Conservation (phyloP, 2,113 vertebrate species). For the Muscicapa adusta region DNA sequence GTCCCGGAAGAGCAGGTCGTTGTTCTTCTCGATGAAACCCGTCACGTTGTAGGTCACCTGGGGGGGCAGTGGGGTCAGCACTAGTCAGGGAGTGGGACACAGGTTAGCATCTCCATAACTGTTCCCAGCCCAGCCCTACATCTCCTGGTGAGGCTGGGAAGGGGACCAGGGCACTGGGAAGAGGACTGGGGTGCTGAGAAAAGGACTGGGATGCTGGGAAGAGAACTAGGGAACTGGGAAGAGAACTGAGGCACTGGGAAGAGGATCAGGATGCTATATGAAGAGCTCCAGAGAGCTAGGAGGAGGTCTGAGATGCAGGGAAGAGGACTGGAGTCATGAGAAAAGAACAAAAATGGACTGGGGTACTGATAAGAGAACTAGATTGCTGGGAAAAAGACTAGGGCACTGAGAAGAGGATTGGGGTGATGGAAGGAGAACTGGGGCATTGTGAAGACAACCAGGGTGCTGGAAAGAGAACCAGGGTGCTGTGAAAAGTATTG, state of each 20-base stretch:
- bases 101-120: rapidly evolving
- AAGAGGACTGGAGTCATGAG: not conserved
- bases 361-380: rapidly evolving
- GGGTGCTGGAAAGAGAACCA: too few relatives aligned
- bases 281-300: not conserved
- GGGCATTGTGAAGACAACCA: rapidly evolving
- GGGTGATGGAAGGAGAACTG: rapidly evolving
- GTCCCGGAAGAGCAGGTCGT: slow-evolving; percentile 78
- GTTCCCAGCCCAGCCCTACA: not conserved
- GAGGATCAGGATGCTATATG: not conserved
- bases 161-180: not conserved
- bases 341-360: rapidly evolving
- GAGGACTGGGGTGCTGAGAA: rapidly evolving
- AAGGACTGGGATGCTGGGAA: rapidly evolving
- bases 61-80: rapidly evolving
- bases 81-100: rapidly evolving
- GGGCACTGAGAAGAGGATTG: rapidly evolving
- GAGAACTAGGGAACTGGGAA: rapidly evolving
- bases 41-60: slow-evolving; percentile 76
- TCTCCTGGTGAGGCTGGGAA: not conserved
- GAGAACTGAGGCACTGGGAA: not conserved
- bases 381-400: rapidly evolving
- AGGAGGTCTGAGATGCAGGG: not conserved
- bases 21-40: slow-evolving; percentile 81
- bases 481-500: rapidly evolving